Evolutionary conservation across 2,797 vertebrate species (phyloP).

Genomic region (Holocentrus rufus): DNA sequence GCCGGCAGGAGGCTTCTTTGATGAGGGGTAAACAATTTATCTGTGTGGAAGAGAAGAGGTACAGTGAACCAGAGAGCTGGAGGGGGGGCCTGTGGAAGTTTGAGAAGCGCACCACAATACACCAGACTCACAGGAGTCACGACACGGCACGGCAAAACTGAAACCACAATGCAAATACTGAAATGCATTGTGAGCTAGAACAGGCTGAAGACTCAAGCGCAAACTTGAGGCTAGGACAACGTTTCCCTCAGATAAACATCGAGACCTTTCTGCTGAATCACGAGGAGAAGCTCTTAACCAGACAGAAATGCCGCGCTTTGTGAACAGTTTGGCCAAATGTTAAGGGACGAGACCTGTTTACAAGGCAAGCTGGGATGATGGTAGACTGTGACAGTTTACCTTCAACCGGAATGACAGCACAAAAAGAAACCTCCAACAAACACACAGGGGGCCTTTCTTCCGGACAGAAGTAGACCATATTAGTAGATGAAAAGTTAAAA

Average conservation of each 20-base stretch:
- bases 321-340: conserved; percentile 6
- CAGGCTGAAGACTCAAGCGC: conserved; percentile 18
- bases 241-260: neutral
- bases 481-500: conserved; percentile 56
- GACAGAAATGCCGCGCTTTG: neutral
- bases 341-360: neutral
- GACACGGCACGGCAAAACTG: conserved; percentile 35
- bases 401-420: conserved; percentile 26
- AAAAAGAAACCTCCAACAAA: conserved; percentile 24
- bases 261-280: conserved; percentile 12
- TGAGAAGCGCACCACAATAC: conserved; percentile 33
- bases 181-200: conserved; percentile 20
- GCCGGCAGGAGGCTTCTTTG: conserved; percentile 87
- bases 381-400: conserved; percentile 24
- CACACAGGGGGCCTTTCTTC: conserved; percentile 67
- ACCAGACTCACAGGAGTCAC: conserved; percentile 45
- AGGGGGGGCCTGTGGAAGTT: conserved; percentile 34
- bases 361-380: conserved; percentile 39
- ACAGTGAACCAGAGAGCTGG: conserved; percentile 59
- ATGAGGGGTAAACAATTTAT: conserved; percentile 94
- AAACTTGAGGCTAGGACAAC: conserved; percentile 12
- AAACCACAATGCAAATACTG: conserved; percentile 50
- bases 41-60: conserved; percentile 86
- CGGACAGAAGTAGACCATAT: conserved; percentile 70
- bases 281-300: conserved; percentile 8